Base-by-base conservation (phyloP, 2,113 vertebrate genomes). In the Onychostruthus taczanowskii region DNA sequence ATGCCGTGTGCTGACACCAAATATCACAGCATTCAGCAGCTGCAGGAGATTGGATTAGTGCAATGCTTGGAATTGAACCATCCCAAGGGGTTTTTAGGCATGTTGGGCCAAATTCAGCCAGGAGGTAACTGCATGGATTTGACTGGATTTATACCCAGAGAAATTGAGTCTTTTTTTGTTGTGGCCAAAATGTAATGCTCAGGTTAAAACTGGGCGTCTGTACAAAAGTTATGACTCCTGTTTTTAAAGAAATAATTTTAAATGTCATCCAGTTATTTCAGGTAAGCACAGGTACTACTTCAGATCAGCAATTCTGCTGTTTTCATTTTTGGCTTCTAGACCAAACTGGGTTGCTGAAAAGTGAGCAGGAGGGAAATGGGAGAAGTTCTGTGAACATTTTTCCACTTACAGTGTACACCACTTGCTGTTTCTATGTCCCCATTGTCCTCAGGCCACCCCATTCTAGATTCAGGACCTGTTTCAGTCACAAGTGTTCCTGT, bases 401-500 rank as follows among this genome's bases (percentile, higher is more conserved):
- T 84, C 55, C 37, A 35, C 47, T 61, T 61, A 6, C 0, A 11
- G 27, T 10, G 9, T 47, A 23, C 47, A 26, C 7, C 59, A 47
- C 11, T 69, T 69, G 66, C 56, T 92, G 11, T 41, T 92, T 46
- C 35, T 74, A 0, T n/a, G 72, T 26, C 74, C 53, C 7, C 18
- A 7, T 67, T 96, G 94, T 94, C 92, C 94, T 95, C 80, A 91
- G 69, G 79, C 61, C 66, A 97, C 86, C 76, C 84, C 77, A 46
- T 81, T 49, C 76, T 64, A 74, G 83, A 68, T 84, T 67, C 74
- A 87, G 83, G 88, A 85, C 55, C 76, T 61, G 79, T 55, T 95
- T 91, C 92, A 89, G 76, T 94, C 90, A 95, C 83, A 88, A 93
- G 85, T 86, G 83, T 92, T 96, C 88, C 76, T 15, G 13, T 89